Evolutionary conservation across 2,888 invertebrate species (phyloP).

Genomic region (Sclerodermus sp.): DNA sequence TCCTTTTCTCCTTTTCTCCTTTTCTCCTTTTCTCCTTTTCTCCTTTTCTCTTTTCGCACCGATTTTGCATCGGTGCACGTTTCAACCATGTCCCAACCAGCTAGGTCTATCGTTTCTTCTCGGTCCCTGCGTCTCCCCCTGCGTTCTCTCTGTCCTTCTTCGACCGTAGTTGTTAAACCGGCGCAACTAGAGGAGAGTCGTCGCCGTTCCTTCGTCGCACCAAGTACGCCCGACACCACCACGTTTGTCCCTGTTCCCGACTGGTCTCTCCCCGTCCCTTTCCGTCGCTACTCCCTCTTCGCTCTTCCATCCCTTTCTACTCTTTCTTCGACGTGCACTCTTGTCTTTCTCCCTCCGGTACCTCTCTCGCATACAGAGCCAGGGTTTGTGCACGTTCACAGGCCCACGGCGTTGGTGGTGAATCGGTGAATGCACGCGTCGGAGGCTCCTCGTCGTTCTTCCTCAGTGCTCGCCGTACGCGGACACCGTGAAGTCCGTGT

Average conservation of each 20-base stretch:
- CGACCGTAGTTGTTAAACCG: too few relatives aligned
- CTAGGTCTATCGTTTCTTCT: too few relatives aligned
- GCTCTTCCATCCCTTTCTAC: slow-evolving; percentile 1
- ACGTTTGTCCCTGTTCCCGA: slow-evolving; percentile 13
- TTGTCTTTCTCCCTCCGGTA: slow-evolving; percentile 6
- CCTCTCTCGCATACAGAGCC: slow-evolving; percentile 6
- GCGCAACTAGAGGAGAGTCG: too few relatives aligned
- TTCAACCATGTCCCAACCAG: too few relatives aligned
- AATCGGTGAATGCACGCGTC: slow-evolving; percentile 41
- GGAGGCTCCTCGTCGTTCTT: slow-evolving; percentile 28
- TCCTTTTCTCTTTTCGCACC: too few relatives aligned
- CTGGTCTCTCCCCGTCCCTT: background rate
- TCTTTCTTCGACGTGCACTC: slow-evolving; percentile 9
- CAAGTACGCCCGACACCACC: too few relatives aligned
- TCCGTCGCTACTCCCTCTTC: background rate
- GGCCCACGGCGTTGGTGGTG: slow-evolving; percentile 28
- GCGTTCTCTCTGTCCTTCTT: too few relatives aligned
- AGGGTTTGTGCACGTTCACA: background rate
- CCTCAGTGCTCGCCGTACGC: slow-evolving; percentile 40
- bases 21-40: too few relatives aligned
- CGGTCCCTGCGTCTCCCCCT: too few relatives aligned
- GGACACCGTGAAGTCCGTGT: slow-evolving; percentile 22
- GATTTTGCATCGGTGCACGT: too few relatives aligned
- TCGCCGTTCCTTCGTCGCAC: too few relatives aligned
- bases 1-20: slow-evolving; percentile 11